A percentile compares a stretch with the other conserved stretches of the same genome.
phyloP scores from a whole-genome alignment of 2,888 invertebrate species.

The Drosophila formosana region DNA sequence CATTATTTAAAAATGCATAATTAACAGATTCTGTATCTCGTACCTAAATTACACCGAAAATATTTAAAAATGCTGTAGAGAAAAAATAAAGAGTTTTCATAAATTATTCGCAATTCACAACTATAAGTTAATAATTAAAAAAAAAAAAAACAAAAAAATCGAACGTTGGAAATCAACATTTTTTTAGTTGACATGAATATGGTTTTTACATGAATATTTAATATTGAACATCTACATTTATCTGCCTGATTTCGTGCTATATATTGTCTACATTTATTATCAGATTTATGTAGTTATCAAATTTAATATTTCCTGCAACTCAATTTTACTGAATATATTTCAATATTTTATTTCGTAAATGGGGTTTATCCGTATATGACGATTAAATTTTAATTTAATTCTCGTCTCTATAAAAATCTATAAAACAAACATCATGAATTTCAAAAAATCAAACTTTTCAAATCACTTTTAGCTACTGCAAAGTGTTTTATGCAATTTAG shows the following conservation, averaged over 20 bases:
- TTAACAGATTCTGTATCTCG: too few relatives aligned
- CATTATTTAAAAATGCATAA: too few relatives aligned
- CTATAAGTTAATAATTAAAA: too few relatives aligned
- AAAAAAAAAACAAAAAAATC: too few relatives aligned
- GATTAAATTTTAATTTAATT: background rate
- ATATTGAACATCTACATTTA: background rate
- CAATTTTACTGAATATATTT: background rate
- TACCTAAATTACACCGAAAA: too few relatives aligned
- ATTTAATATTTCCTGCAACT: background rate
- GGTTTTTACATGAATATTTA: too few relatives aligned
- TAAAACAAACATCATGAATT: background rate
- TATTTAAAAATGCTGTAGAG: too few relatives aligned
- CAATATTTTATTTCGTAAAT: background rate
- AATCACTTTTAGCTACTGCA: background rate
- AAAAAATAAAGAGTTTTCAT: too few relatives aligned
- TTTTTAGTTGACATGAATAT: too few relatives aligned
- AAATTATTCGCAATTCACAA: too few relatives aligned
- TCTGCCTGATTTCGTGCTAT: background rate
- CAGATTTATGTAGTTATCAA: background rate
- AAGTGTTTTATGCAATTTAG: background rate
- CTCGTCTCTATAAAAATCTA: background rate
- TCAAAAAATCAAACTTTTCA: background rate
- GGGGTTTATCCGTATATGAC: background rate
- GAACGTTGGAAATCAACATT: too few relatives aligned
- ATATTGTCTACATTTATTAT: background rate